Percentiles rank a stretch among this genome's conserved stretches.
phyloP scores from a whole-genome alignment of 1,140 invertebrate genomes.

The Harlomillsia oculata region DNA sequence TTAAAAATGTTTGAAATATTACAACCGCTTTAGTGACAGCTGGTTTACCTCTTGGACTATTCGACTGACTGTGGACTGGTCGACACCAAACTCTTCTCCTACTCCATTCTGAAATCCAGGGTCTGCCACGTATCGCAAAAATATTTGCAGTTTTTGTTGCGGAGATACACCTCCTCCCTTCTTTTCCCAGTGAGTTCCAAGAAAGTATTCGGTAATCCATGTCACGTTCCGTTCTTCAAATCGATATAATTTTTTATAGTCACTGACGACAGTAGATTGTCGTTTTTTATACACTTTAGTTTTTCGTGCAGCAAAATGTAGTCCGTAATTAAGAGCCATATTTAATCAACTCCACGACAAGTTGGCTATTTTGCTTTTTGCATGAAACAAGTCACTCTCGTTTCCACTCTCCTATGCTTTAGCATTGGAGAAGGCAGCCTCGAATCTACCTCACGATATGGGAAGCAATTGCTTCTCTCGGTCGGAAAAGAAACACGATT shows the following conservation, averaged over 20 bases:
- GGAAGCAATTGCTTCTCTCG: too few relatives aligned
- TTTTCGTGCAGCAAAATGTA: too few relatives aligned
- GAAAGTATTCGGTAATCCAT: conserved; percentile 30
- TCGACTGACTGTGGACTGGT: conserved; percentile 31
- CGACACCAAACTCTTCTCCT: conserved; percentile 28
- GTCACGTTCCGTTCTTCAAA: conserved; percentile 23
- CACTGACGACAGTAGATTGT: too few relatives aligned
- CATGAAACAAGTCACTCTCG: too few relatives aligned
- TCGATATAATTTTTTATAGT: not conserved
- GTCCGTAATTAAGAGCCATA: too few relatives aligned
- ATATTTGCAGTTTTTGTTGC: conserved; percentile 27
- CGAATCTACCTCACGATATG: too few relatives aligned
- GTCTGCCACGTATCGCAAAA: conserved; percentile 32
- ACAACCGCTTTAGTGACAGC: not conserved
- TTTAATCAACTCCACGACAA: too few relatives aligned
- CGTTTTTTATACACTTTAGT: too few relatives aligned
- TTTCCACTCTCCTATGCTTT: too few relatives aligned
- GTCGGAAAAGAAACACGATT: too few relatives aligned
- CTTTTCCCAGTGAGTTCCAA: conserved; percentile 23
- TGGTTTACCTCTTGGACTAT: conserved; percentile 15
- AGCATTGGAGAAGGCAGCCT: too few relatives aligned
- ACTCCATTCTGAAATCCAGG: conserved; percentile 34
- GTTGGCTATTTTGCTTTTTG: too few relatives aligned
- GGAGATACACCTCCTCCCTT: conserved; percentile 25
- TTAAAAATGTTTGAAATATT: not conserved